Percentiles rank a stretch among this genome's conserved stretches.
Conservation (phyloP, 2,888 invertebrate species). For the Hydrotaea diabolus region DNA sequence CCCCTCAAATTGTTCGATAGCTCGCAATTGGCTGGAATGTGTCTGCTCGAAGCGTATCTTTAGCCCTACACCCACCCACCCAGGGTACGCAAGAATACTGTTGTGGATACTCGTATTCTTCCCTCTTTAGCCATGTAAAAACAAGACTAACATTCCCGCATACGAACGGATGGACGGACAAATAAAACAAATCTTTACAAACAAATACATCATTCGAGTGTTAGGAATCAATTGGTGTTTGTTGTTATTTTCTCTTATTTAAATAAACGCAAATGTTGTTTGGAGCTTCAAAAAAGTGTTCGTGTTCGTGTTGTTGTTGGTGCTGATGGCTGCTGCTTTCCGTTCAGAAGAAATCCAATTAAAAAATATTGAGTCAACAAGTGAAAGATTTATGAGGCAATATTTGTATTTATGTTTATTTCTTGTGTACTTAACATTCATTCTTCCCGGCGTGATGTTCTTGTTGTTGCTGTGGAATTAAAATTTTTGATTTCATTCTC, state of each 20-base stretch:
- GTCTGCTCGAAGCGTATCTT: neutral
- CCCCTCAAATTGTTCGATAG: slow-evolving; percentile 21
- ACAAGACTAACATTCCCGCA: neutral
- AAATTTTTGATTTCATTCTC: slow-evolving; percentile 32
- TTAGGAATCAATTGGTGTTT: slow-evolving; percentile 65
- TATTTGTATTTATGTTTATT: slow-evolving; percentile 62
- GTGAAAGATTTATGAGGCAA: slow-evolving; percentile 78
- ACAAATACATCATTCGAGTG: slow-evolving; percentile 60
- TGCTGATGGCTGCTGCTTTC: slow-evolving; percentile 26
- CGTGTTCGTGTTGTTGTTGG: too few species aligned
- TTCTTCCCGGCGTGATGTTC: neutral
- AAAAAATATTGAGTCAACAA: slow-evolving; percentile 74
- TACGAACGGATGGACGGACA: neutral
- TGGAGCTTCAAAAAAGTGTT: neutral
- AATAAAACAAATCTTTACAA: slow-evolving; percentile 48
- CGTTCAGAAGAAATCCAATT: slow-evolving; percentile 71
- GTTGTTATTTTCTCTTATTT: slow-evolving; percentile 49
- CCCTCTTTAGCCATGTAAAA: neutral
- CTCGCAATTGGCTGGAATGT: slow-evolving; percentile 33
- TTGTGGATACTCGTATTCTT: too few species aligned
- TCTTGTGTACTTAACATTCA: slow-evolving; percentile 35
- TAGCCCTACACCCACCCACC: slow-evolving; percentile 1
- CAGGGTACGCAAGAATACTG: neutral
- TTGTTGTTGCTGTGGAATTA: slow-evolving; percentile 5
- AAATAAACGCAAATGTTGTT: slow-evolving; percentile 47